A percentile compares a stretch with the other conserved stretches of the same genome.
Evolutionary conservation across 1,140 invertebrate genomes (phyloP).

Genomic region (Prorops nasuta): DNA sequence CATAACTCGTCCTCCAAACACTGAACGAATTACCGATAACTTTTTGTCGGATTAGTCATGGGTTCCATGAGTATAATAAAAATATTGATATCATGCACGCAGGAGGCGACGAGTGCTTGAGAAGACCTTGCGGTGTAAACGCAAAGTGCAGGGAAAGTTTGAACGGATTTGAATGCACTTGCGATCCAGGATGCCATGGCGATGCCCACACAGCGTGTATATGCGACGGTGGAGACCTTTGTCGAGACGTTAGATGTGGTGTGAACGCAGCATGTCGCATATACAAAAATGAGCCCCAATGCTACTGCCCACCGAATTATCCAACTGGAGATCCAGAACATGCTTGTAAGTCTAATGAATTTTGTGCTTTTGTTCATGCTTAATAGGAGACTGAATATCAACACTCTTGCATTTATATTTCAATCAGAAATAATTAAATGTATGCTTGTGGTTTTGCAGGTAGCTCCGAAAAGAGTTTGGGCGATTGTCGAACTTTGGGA

Average conservation of each 20-base stretch:
- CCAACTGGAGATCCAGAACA: slow-evolving; percentile 81
- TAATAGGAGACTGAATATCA: neutral
- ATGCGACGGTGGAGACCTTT: slow-evolving; percentile 69
- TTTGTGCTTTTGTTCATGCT: neutral
- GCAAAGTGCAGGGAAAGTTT: slow-evolving; percentile 73
- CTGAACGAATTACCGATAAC: neutral
- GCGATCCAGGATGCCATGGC: slow-evolving; percentile 75
- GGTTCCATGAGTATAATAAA: too few relatives aligned
- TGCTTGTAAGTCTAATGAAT: slow-evolving; percentile 66
- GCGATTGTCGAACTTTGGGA: slow-evolving; percentile 76
- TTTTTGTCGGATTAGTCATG: too few relatives aligned
- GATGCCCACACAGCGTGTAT: slow-evolving; percentile 77
- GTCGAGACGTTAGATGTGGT: slow-evolving; percentile 74
- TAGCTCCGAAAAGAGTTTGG: slow-evolving; percentile 62
- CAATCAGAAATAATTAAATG: slow-evolving; percentile 3
- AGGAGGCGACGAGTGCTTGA: slow-evolving; percentile 68
- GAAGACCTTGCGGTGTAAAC: slow-evolving; percentile 82
- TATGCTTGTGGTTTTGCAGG: slow-evolving; percentile 54
- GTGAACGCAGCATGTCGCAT: slow-evolving; percentile 77
- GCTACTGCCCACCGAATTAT: slow-evolving; percentile 78
- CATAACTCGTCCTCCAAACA: too few relatives aligned
- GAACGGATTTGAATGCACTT: slow-evolving; percentile 75
- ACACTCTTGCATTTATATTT: neutral
- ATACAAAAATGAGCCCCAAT: slow-evolving; percentile 67
- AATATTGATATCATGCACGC: slow-evolving; percentile 20